Evolutionary conservation across 2,888 invertebrate species (phyloP).

Genomic region (Pantelozetes paolii): DNA sequence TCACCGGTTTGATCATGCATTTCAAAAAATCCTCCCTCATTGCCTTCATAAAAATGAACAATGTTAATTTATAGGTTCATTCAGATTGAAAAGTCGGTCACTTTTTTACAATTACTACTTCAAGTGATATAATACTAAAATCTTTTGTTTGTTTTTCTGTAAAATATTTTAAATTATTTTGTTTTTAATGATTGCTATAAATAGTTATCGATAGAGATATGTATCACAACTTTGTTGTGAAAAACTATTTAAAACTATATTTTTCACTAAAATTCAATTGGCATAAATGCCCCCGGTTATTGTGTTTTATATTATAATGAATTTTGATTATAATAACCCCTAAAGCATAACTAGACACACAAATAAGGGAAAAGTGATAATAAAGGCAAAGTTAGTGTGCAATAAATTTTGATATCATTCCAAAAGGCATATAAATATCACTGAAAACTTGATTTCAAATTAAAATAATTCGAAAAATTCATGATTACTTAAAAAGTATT

Average conservation of each 20-base stretch:
- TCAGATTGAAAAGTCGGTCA: slow-evolving; percentile 28
- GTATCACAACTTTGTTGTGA: background rate
- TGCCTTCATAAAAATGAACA: slow-evolving; percentile 54
- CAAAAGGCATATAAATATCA: background rate
- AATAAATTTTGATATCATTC: background rate
- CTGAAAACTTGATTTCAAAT: too few species aligned
- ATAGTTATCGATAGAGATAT: background rate
- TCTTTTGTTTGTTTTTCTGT: background rate
- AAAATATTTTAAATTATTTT: background rate
- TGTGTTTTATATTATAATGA: background rate
- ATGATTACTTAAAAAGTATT: background rate
- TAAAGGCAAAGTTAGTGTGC: background rate
- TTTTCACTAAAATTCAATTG: background rate
- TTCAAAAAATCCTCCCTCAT: slow-evolving; percentile 70
- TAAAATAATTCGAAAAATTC: background rate
- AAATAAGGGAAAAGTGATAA: slow-evolving; percentile 15
- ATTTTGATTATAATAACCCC: background rate
- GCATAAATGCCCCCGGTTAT: background rate
- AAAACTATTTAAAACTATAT: background rate
- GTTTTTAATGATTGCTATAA: background rate
- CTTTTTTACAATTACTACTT: slow-evolving; percentile 18
- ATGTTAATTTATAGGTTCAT: background rate
- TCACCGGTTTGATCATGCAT: slow-evolving; percentile 70
- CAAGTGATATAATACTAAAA: too few species aligned
- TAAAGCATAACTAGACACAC: background rate